Percentiles rank a stretch among this genome's conserved stretches.
Evolutionary conservation across 2,888 invertebrate species (phyloP).

Genomic region (Leptopilina myrica): DNA sequence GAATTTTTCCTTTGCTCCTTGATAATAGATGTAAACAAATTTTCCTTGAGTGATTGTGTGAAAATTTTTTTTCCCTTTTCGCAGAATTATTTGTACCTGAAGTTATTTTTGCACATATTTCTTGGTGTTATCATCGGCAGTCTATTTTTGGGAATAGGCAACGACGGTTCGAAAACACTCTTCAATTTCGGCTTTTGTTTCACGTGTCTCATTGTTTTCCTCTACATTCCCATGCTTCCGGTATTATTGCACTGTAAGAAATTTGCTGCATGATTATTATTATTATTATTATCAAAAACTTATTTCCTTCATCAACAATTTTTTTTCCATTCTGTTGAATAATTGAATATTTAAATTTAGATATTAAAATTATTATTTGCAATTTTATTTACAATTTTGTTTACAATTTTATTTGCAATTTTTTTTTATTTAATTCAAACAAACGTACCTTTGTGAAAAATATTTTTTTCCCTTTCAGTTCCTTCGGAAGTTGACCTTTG

Average conservation of each 20-base stretch:
- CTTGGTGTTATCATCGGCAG: conserved; percentile 84
- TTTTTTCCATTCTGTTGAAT: too few species aligned
- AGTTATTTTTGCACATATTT: conserved; percentile 83
- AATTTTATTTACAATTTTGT: too few species aligned
- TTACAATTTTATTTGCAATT: too few species aligned
- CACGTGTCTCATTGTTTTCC: conserved; percentile 86
- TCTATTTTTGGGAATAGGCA: conserved; percentile 85
- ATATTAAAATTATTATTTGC: too few species aligned
- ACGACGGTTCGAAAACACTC: conserved; percentile 88
- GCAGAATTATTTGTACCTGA: conserved; percentile 85
- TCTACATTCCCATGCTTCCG: conserved; percentile 91
- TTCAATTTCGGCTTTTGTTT: conserved; percentile 92
- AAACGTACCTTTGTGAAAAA: neutral
- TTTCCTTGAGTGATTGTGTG: too few species aligned
- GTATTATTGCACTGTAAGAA: conserved; percentile 87
- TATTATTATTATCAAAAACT: neutral
- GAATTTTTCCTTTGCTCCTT: too few species aligned
- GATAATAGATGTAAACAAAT: too few species aligned
- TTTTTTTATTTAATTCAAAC: neutral
- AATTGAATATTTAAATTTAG: too few species aligned
- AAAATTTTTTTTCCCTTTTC: conserved; percentile 51
- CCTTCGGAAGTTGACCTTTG: conserved; percentile 82
- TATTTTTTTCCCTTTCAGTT: conserved; percentile 80
- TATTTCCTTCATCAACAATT: too few species aligned
- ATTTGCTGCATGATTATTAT: conserved; percentile 27